A percentile compares a stretch with the other conserved stretches of the same genome.
These are phyloP conservation scores for Pedicia rivosa DNA, from an alignment of 2,888 invertebrate genomes.

Conservation along the genomic window DNA sequence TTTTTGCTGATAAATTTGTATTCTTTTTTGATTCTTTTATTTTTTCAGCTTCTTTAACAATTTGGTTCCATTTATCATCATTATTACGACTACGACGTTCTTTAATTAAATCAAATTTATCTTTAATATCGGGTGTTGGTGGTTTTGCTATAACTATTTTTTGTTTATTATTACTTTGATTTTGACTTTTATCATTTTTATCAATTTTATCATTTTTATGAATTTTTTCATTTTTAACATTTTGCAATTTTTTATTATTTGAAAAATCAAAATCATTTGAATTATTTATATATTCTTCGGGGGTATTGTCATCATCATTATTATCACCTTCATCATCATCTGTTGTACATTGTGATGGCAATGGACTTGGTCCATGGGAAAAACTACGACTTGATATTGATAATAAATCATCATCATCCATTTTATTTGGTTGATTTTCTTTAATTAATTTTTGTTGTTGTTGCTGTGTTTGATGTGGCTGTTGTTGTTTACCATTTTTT, in stretches of 20 bases:
- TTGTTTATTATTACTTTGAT: background rate
- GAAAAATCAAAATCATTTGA: too few relatives aligned
- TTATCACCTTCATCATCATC: slow-evolving; percentile 10
- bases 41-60: slow-evolving; percentile 18
- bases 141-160: background rate
- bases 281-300: slow-evolving; percentile 5
- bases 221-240: slow-evolving; percentile 9
- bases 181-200: slow-evolving; percentile 1
- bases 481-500: background rate
- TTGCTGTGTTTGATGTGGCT: background rate
- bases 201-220: background rate
- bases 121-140: slow-evolving; percentile 16
- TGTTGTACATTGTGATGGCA: slow-evolving; percentile 10
- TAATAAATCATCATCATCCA: slow-evolving; percentile 22
- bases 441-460: too few relatives aligned
- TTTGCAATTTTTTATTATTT: too few relatives aligned
- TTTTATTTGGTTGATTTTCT: too few relatives aligned
- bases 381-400: slow-evolving; percentile 22
- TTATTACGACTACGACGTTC: slow-evolving; percentile 39
- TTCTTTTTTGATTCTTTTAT: slow-evolving; percentile 27
- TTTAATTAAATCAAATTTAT: slow-evolving; percentile 45
- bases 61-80: slow-evolving; percentile 18
- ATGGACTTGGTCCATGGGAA: slow-evolving; percentile 14
- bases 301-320: slow-evolving; percentile 10
- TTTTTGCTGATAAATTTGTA: slow-evolving; percentile 17